phyloP scores from a whole-genome alignment of 2,888 invertebrate species.

The Rhimphoctona megacephalus region DNA sequence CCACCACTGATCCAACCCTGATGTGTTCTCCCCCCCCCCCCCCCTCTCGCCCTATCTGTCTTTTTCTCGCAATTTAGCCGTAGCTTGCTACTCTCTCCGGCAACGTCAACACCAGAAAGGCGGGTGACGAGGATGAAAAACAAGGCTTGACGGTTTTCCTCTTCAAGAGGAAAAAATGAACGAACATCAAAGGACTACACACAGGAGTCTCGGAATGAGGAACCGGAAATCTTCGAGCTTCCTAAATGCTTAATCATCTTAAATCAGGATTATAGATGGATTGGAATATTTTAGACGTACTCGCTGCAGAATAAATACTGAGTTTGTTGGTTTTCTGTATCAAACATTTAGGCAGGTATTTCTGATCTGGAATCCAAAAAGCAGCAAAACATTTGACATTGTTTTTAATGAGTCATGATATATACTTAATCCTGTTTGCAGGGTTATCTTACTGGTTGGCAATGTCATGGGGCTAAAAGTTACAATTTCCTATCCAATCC shows the following conservation, averaged over 20 bases:
- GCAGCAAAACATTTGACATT: too few species aligned
- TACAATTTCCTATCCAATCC: too few species aligned
- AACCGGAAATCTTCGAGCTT: not conserved
- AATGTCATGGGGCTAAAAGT: too few species aligned
- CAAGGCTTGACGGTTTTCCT: not conserved
- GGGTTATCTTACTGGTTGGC: too few species aligned
- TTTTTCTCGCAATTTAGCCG: not conserved
- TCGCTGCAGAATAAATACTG: not conserved
- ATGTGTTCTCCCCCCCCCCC: conserved; percentile 10
- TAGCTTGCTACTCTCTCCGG: conserved; percentile 12
- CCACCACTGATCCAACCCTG: conserved; percentile 75
- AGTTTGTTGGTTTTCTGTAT: not conserved
- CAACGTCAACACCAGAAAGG: conserved; percentile 13
- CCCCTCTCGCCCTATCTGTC: not conserved
- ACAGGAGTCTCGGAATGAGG: not conserved
- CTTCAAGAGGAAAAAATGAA: not conserved
- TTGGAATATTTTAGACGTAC: not conserved
- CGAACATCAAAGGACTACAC: not conserved
- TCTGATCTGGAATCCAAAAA: not conserved
- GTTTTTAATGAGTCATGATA: too few species aligned
- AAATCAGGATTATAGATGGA: not conserved
- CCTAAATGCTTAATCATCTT: not conserved
- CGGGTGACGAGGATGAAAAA: conserved; percentile 10
- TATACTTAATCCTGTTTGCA: too few species aligned
- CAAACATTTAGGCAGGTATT: not conserved